phyloP scores from a whole-genome alignment of 2,113 vertebrate genomes.

The Oxygymnocypris stewartii region DNA sequence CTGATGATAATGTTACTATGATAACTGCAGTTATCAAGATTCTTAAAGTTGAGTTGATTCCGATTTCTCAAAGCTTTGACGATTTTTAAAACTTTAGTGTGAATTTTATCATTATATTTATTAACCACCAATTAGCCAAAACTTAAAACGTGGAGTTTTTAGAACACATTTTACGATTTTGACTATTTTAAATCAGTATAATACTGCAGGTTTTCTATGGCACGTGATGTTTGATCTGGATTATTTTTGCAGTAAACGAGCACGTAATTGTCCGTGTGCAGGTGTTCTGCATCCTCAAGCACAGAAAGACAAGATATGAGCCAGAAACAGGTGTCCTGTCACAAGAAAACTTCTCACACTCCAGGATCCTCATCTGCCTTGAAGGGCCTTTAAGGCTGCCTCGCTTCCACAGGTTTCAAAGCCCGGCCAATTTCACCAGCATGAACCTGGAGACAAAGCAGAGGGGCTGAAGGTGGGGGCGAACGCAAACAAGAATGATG shows the following conservation, averaged over 20 bases:
- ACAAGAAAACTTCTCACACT: conserved; percentile 73
- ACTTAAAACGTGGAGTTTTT: not conserved
- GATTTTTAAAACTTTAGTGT: too few species aligned
- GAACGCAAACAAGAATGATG: conserved; percentile 73
- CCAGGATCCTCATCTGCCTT: conserved; percentile 67
- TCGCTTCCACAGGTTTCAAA: conserved; percentile 78
- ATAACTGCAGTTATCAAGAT: too few species aligned
- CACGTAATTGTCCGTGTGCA: conserved; percentile 49
- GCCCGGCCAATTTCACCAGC: conserved; percentile 69
- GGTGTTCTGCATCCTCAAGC: conserved; percentile 44
- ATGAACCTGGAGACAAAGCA: conserved; percentile 76
- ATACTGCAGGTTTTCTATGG: not conserved
- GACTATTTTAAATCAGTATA: not conserved
- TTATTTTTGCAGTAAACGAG: not conserved
- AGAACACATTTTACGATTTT: not conserved
- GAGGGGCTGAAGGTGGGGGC: conserved; percentile 58
- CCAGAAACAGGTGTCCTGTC: conserved; percentile 75
- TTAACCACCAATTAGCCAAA: too few species aligned
- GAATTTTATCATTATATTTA: too few species aligned
- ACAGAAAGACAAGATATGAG: conserved; percentile 49
- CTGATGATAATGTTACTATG: too few species aligned
- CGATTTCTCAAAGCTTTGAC: too few species aligned
- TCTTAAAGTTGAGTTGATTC: too few species aligned
- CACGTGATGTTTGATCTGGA: not conserved
- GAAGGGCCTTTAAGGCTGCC: conserved; percentile 70